Evolutionary conservation across 2,113 vertebrate species (phyloP), one percentile per base, ranked within the genome.

Genomic region (Planiliza haematocheilus): DNA sequence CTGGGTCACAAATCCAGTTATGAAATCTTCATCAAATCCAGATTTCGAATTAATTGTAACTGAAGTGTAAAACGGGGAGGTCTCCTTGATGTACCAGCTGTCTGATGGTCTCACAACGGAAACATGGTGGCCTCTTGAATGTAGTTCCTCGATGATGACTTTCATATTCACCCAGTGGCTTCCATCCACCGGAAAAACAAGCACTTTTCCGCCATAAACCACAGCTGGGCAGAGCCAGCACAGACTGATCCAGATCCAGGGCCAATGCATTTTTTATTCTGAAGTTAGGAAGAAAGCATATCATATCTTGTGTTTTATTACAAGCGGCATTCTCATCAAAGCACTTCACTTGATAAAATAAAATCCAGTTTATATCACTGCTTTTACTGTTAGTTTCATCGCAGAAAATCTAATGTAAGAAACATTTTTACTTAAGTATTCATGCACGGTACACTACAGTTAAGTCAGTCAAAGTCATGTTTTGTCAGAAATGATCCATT

Each of bases 91-190:
- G 61, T 91, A 90, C 85, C 74, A 89, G 72, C 82, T 89, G 55
- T 84, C 65, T 43, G 17, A 20, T n/a, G 79, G 8, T 17, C 70
- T 56, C 5, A 92, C 1, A 14, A 91, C 84, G 41, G 58, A 59
- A 51, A 92, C 41, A 30, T 82, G 56, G 42, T 90, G 91, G 20
- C 82, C 88, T 49, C 81, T 85, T 34, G 82, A 82, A 72, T 91
- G 86, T 0, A 92, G 75, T 12, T 48, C 74, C 48, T 91, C 69
- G 9, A 91, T 83, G 7, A 92, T 71, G 14, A 86, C 51, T n/a
- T 88, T 85, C 86, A 92, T 90, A 79, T 91, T 92, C 46, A 92
- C 70, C 90, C 89, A 92, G 66, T 91, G 89, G 71, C 90, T 91
- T 2, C 88, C 86, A 0, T 91, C 90, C 37, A 84, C 0, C 7